A percentile compares a stretch with the other conserved stretches of the same genome.
phyloP scores from a whole-genome alignment of 2,113 vertebrate species.

The Oenanthe melanoleuca region DNA sequence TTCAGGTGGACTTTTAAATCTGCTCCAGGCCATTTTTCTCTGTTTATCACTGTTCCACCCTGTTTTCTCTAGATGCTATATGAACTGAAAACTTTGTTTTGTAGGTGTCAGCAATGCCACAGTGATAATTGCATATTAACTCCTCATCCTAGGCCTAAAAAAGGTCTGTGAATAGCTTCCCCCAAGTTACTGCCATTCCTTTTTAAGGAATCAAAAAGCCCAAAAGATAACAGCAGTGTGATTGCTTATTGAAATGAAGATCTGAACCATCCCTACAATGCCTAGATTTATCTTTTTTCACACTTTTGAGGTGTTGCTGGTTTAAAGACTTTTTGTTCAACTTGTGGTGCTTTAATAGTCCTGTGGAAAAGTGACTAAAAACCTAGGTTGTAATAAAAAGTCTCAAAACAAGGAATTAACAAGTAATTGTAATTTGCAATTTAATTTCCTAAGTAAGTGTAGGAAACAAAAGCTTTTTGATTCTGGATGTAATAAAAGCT shows the following conservation, averaged over 20 bases:
- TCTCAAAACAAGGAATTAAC: neutral
- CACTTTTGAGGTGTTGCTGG: neutral
- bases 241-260: neutral
- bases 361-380: neutral
- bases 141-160: neutral
- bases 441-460: neutral
- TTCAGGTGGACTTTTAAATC: neutral
- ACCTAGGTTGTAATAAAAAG: neutral
- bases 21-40: neutral
- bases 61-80: neutral
- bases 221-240: neutral
- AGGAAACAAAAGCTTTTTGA: neutral
- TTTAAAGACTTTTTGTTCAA: neutral
- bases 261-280: neutral
- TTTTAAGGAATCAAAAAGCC: neutral
- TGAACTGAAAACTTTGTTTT: neutral
- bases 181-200: neutral
- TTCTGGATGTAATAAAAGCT: neutral
- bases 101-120: neutral
- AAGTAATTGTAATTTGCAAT: neutral
- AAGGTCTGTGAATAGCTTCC: neutral
- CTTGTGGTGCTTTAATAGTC: neutral
- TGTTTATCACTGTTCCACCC: neutral
- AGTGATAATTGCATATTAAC: neutral
- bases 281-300: neutral